Evolutionary conservation across 2,113 vertebrate species (phyloP), one percentile per base, ranked within the genome.

Genomic region (Piaya cayana): DNA sequence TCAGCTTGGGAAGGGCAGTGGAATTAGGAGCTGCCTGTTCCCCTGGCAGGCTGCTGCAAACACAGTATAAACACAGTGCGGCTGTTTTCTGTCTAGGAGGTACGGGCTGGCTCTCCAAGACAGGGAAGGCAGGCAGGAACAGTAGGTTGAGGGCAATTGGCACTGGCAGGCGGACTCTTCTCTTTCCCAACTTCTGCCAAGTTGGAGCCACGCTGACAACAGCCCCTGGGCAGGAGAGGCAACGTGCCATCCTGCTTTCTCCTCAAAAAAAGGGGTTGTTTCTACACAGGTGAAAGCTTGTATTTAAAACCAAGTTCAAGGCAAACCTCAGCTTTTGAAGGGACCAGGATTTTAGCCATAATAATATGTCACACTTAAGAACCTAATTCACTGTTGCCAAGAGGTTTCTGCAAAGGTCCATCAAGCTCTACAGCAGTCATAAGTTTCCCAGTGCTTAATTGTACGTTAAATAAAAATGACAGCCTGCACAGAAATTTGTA

Each of bases 21-120:
- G 29, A 30, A 56, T 29, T 63, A 29, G 47, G 60, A 87, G 37
- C 17, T 75, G 56, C 68, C 55, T 50, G 25, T 83, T 39, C 37
- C 69, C 26, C 2, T 1, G 15, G 84, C 10, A 15, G 4, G 3
- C 7, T 4, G 77, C 60, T 65, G 60, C 34, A 64, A 88, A 83
- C 23, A 23, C 0, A 1, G 5, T n/a, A 37, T 6, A 50, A 65
- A 59, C 27, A 30, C 0, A 0, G 37, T 6, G 36, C 0, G 9
- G 26, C 45, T 92, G 76, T 23, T 80, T 81, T 81, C 68, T 81
- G 29, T 45, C 23, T 25, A 47, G 52, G 68, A 90, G 14, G 14
- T 4, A 55, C 0, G 6, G 49, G 59, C 32, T 64, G 68, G 18
- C 52, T 83, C 26, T 69, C 23, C 52, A 39, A n/a, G 56, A 34